A percentile compares a stretch with the other conserved stretches of the same genome.
Evolutionary conservation across 2,797 vertebrate genomes (phyloP).

Genomic region (Notamacropus eugenii): DNA sequence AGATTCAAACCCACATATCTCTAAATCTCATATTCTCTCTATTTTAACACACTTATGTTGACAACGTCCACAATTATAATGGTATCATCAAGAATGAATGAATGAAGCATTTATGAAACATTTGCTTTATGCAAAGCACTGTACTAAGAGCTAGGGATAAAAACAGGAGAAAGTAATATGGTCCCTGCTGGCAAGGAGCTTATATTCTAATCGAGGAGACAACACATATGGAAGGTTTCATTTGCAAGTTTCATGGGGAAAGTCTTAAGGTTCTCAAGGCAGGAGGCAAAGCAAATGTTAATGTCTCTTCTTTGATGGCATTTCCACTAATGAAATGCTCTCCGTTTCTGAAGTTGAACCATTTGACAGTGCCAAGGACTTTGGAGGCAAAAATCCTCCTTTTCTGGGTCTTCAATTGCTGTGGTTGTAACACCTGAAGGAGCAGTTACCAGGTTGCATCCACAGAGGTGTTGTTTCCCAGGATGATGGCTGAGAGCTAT

Average conservation of each 20-base stretch:
- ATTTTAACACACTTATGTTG: neutral
- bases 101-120: neutral
- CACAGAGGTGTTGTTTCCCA: neutral
- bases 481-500: neutral
- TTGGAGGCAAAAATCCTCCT: neutral
- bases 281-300: neutral
- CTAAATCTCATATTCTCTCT: neutral
- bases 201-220: neutral
- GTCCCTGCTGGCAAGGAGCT: neutral
- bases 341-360: neutral
- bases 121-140: neutral
- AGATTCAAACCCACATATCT: neutral
- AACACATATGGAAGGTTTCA: neutral
- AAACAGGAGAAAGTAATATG: neutral
- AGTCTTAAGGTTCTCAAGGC: neutral
- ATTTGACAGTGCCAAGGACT: neutral
- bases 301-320: neutral
- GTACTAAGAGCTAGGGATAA: neutral
- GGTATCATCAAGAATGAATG: neutral
- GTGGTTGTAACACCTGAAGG: neutral
- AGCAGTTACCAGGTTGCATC: neutral
- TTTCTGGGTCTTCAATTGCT: neutral
- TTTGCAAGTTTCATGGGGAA: neutral
- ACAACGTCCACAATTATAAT: neutral
- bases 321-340: neutral